Percentiles rank a stretch among this genome's conserved stretches.
These are phyloP conservation scores for Philypnodon macrostomus DNA, from an alignment of 2,797 vertebrate species.

Conservation along the genomic window DNA sequence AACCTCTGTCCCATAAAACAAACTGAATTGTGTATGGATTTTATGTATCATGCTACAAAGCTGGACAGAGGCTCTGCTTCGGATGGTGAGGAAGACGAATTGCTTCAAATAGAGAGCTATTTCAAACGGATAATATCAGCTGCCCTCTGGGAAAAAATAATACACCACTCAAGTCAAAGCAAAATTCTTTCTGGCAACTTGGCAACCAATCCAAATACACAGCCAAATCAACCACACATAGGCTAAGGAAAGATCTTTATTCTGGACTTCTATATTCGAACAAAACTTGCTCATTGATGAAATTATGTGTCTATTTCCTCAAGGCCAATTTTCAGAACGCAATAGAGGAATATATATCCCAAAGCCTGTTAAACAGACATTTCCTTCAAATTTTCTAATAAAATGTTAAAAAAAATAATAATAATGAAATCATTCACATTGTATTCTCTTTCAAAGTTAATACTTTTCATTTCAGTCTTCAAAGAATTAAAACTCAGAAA, in stretches of 20 bases:
- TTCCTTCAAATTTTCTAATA: conserved; percentile 16
- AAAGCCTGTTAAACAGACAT: background rate
- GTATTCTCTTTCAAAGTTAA: conserved; percentile 40
- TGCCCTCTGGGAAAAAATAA: conserved; percentile 30
- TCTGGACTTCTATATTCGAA: conserved; percentile 11
- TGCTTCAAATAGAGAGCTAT: conserved; percentile 14
- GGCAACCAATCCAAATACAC: conserved; percentile 22
- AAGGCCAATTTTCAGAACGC: background rate
- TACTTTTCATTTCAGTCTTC: conserved; percentile 56
- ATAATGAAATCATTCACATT: conserved; percentile 37
- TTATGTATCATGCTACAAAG: conserved; percentile 14
- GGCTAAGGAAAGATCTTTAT: conserved; percentile 9
- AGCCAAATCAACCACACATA: conserved; percentile 6
- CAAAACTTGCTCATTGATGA: conserved; percentile 12
- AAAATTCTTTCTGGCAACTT: conserved; percentile 36
- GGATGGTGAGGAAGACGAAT: conserved; percentile 27
- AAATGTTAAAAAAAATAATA: conserved; percentile 10
- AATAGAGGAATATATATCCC: background rate
- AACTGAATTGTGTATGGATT: background rate
- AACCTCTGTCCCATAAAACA: background rate
- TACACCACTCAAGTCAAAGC: conserved; percentile 28
- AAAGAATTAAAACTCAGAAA: conserved; percentile 47
- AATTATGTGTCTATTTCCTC: background rate
- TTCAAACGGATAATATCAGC: conserved; percentile 2
- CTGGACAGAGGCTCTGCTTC: conserved; percentile 8